Evolutionary conservation across 2,888 invertebrate genomes (phyloP).

Genomic region (Alloscopus bannaensis): DNA sequence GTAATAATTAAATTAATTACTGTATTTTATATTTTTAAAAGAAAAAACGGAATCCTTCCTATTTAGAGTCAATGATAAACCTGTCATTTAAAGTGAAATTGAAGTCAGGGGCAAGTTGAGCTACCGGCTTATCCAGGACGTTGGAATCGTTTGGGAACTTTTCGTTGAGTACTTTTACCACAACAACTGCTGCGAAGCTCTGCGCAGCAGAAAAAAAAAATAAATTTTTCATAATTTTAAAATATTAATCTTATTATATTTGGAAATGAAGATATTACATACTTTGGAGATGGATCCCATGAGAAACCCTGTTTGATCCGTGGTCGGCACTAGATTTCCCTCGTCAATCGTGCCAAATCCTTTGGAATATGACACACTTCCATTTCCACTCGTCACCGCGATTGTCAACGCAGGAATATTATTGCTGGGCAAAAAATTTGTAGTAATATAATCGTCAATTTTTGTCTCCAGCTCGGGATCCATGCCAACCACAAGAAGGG

Average conservation of each 20-base stretch:
- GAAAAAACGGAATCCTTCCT: neutral
- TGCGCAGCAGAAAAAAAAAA: too few species aligned
- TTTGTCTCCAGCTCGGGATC: neutral
- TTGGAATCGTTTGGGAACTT: constrained; percentile 56
- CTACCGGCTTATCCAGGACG: constrained; percentile 62
- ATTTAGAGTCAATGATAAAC: too few species aligned
- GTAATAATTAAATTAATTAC: neutral
- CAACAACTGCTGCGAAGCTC: constrained; percentile 51
- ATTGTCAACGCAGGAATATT: constrained; percentile 37
- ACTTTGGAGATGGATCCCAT: constrained; percentile 63
- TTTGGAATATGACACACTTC: constrained; percentile 12
- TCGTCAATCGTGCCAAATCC: constrained; percentile 51
- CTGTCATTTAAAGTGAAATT: constrained; percentile 64
- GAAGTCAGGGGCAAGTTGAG: constrained; percentile 31
- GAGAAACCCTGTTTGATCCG: constrained; percentile 46
- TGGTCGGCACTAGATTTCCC: constrained; percentile 27
- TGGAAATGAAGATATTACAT: neutral
- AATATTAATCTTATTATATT: too few species aligned
- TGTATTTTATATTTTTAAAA: neutral
- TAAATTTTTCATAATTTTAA: too few species aligned
- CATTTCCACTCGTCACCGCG: constrained; percentile 27
- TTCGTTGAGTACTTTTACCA: constrained; percentile 52
- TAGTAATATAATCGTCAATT: constrained; percentile 26
- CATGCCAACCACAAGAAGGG: too few species aligned
- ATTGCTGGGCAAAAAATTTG: constrained; percentile 39